Percentiles rank a stretch among this genome's conserved stretches.
phyloP scores from a whole-genome alignment of 2,888 invertebrate genomes.

The Morpho helenor region DNA sequence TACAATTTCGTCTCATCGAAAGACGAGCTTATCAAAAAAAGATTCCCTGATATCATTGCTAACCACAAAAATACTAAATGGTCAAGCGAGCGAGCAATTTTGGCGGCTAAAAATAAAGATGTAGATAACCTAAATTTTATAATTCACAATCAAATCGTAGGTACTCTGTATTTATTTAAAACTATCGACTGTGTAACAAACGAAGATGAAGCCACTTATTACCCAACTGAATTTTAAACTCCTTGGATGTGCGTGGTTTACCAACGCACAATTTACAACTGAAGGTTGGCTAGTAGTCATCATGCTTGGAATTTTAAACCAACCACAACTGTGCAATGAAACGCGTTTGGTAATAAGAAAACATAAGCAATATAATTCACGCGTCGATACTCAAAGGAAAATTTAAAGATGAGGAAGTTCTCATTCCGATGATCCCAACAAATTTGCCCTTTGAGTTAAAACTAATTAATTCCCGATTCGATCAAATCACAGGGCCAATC shows the following conservation, averaged over 20 bases:
- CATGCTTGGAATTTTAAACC: conserved; percentile 3
- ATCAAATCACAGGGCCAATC: conserved; percentile 24
- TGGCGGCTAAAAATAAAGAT: conserved; percentile 43
- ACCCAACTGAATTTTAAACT: too few relatives aligned
- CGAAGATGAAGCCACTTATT: too few relatives aligned
- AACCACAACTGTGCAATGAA: background rate
- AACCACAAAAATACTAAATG: conserved; percentile 12
- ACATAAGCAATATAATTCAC: background rate
- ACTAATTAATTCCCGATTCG: conserved; percentile 26
- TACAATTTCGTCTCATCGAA: conserved; percentile 34
- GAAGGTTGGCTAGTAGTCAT: background rate
- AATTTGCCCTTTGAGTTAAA: conserved; percentile 12
- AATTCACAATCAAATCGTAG: conserved; percentile 32
- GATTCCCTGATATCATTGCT: background rate
- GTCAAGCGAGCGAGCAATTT: conserved; percentile 34
- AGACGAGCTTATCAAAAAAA: conserved; percentile 29
- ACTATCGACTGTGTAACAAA: too few relatives aligned
- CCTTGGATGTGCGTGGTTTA: conserved; percentile 3
- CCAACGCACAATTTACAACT: conserved; percentile 4
- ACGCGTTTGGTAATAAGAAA: background rate
- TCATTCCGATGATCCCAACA: background rate
- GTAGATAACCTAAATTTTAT: conserved; percentile 37
- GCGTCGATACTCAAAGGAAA: conserved; percentile 8
- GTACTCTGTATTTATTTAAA: too few relatives aligned
- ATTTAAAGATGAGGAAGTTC: conserved; percentile 18